Evolutionary conservation across 2,113 vertebrate genomes (phyloP), one percentile per base, ranked within the genome.

Genomic region (Tetraodon nigroviridis): DNA sequence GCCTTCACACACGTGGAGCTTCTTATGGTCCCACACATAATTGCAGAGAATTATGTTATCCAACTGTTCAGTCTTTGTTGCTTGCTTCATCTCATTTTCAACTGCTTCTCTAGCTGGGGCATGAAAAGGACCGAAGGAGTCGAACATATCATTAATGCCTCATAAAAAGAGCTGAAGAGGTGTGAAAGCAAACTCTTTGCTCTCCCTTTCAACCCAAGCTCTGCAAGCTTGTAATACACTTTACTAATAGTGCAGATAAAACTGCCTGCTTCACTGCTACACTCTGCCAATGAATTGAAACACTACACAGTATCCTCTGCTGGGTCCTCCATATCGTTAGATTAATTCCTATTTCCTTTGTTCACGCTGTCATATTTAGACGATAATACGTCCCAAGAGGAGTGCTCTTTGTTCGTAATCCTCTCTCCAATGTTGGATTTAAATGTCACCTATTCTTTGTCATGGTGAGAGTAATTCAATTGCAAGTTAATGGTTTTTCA

Each of bases 381-480:
- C 1, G 67, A 83, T 80, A 83, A 78, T 29, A 3, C 71, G 59
- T 45, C 78, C 73, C 57, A 45, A 45, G 63, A 82, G 80, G 74
- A 72, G 57, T 51, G 49, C 52, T 74, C 75, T 77, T 67, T 77
- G 64, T 57, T 64, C 69, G 37, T 80, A 85, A 82, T 85, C 72
- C 79, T 58, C 27, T 55, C 55, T 57, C 37, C 51, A 78, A 75
- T 81, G 77, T 69, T 71, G 80, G 80, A 79, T 85, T 86, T 82
- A 80, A 84, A 82, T 73, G 78, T 82, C 80, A 73, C 61, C 63
- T 56, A 5, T 69, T 61, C 52, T 85, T 84, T 87, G 84, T 83
- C 63, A 79, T 73, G 68, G 53, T 73, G 73, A 80, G 81, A 69
- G 74, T 82, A 78, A 84, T 87, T 86, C 76, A 79, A 87, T 83